Evolutionary conservation across 2,888 invertebrate species (phyloP).

Genomic region (Toxonevra muliebris): DNA sequence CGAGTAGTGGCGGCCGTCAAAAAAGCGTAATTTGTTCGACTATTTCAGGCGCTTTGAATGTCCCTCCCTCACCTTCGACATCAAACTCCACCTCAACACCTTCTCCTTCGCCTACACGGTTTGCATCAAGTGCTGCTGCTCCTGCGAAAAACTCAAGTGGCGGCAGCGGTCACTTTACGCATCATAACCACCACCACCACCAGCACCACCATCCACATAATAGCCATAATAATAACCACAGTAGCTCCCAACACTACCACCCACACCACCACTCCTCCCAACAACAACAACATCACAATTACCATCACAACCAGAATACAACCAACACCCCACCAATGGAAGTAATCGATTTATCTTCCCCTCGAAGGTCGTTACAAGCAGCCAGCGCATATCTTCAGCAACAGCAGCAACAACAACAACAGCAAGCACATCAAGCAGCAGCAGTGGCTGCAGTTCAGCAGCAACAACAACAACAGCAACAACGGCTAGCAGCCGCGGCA

Average conservation of each 20-base stretch:
- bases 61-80: conserved; percentile 40
- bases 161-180: conserved; percentile 23
- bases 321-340: conserved; percentile 56
- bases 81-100: conserved; percentile 40
- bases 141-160: conserved; percentile 39
- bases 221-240: conserved; percentile 38
- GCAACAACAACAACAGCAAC: conserved; percentile 46
- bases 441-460: conserved; percentile 47
- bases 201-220: conserved; percentile 48
- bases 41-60: conserved; percentile 41
- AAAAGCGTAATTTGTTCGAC: conserved; percentile 64
- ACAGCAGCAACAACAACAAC: conserved; percentile 50
- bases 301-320: conserved; percentile 41
- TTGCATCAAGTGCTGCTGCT: not conserved
- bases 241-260: conserved; percentile 50
- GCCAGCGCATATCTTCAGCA: conserved; percentile 55
- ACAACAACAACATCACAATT: conserved; percentile 34
- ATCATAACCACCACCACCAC: conserved; percentile 44
- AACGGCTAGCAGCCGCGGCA: conserved; percentile 48
- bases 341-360: conserved; percentile 68
- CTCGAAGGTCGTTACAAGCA: conserved; percentile 65
- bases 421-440: conserved; percentile 51
- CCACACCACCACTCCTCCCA: conserved; percentile 26
- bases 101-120: conserved; percentile 48
- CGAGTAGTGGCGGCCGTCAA: conserved; percentile 48